Percentiles rank a stretch among this genome's conserved stretches.
Conservation (phyloP, 2,113 vertebrate species). For the Vulpes ferrilata region DNA sequence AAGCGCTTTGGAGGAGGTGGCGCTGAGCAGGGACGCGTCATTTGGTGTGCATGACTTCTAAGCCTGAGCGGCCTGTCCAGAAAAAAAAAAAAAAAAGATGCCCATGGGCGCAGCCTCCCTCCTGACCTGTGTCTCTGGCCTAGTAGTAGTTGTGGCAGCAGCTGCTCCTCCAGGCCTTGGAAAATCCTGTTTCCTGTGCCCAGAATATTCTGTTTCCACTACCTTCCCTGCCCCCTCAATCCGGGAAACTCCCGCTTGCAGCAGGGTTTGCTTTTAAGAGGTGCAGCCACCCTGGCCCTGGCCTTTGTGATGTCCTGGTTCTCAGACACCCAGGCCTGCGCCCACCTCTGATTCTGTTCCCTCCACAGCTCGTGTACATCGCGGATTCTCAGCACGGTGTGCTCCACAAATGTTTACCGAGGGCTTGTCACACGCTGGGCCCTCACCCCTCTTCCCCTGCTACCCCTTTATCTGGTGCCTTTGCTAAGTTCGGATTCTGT, state of each 20-base stretch:
- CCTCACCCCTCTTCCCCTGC: too few species aligned
- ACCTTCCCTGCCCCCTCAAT: too few species aligned
- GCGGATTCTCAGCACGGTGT: neutral
- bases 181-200: neutral
- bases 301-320: neutral
- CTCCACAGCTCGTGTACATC: neutral
- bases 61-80: neutral
- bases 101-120: neutral
- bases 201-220: neutral
- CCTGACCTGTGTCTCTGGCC: neutral
- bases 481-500: neutral
- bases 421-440: neutral
- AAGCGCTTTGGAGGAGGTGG: too few species aligned
- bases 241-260: neutral
- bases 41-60: accelerated
- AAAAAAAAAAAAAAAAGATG: neutral
- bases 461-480: neutral
- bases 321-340: neutral
- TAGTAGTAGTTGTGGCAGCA: neutral
- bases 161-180: neutral
- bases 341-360: neutral
- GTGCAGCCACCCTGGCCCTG: neutral
- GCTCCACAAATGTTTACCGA: neutral
- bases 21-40: accelerated
- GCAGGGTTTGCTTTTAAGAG: neutral